These are phyloP conservation scores for Sinocyclocheilus anshuiensis DNA, from an alignment of 2,113 vertebrate genomes.

Conservation along the genomic window DNA sequence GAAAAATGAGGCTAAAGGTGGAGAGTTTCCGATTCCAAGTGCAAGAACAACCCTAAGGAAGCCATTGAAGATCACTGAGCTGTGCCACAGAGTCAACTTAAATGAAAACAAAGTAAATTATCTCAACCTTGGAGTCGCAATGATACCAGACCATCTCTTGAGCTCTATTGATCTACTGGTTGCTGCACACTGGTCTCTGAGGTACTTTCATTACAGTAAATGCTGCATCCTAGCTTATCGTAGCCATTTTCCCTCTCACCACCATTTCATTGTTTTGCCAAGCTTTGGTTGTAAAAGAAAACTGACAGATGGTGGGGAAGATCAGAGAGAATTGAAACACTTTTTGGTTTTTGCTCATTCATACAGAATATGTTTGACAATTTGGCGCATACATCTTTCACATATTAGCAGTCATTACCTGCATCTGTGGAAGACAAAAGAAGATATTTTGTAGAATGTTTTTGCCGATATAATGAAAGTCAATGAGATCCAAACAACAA, in stretches of 20 bases:
- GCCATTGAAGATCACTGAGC: slow-evolving; percentile 34
- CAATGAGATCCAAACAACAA: no score
- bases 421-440: not conserved
- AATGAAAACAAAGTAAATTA: slow-evolving; percentile 47
- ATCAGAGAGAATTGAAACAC: not conserved
- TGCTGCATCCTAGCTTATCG: not conserved
- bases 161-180: slow-evolving; percentile 38
- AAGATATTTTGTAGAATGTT: not conserved
- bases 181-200: slow-evolving; percentile 17
- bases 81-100: slow-evolving; percentile 20
- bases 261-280: not conserved
- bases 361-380: not conserved
- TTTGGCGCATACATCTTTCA: not conserved
- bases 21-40: slow-evolving; percentile 21
- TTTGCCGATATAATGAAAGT: no score
- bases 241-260: not conserved
- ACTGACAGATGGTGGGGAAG: not conserved
- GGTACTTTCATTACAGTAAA: slow-evolving; percentile 23
- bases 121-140: slow-evolving; percentile 34
- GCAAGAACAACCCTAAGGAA: slow-evolving; percentile 30
- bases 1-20: not conserved
- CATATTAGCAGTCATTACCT: not conserved
- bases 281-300: not conserved
- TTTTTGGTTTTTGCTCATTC: not conserved
- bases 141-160: slow-evolving; percentile 22